Evolutionary conservation across 2,113 vertebrate species (phyloP).

Genomic region (Clupea harengus): DNA sequence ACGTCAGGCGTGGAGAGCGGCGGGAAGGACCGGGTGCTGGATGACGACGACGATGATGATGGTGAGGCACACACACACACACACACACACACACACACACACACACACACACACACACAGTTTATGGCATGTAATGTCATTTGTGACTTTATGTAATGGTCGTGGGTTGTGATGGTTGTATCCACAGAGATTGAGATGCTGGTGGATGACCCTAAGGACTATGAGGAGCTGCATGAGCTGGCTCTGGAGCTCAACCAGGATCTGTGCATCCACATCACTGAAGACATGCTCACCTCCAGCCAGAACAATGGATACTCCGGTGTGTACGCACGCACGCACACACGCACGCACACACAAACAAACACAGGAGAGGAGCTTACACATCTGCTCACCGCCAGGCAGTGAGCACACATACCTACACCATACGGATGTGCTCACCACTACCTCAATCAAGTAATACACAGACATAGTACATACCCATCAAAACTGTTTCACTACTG

Average conservation of each 20-base stretch:
- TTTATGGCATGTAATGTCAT: no score
- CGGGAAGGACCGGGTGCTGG: conserved; percentile 88
- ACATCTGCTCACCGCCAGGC: not conserved
- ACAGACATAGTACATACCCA: no score
- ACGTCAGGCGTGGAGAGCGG: conserved; percentile 93
- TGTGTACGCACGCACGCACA: conserved; percentile 56
- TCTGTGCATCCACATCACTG: conserved; percentile 95
- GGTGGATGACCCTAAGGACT: conserved; percentile 95
- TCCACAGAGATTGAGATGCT: conserved; percentile 94
- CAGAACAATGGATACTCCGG: conserved; percentile 90
- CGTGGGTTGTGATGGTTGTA: not conserved
- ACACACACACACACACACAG: not conserved
- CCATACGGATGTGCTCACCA: no score
- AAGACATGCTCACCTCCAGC: conserved; percentile 91
- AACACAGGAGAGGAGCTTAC: not conserved
- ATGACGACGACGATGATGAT: conserved; percentile 88
- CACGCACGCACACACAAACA: not conserved
- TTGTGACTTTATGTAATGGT: no score
- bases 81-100: not conserved
- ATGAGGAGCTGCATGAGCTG: conserved; percentile 85
- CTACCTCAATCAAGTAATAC: no score
- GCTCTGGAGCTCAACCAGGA: conserved; percentile 85
- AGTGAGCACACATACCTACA: no score
- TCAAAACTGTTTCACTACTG: no score
- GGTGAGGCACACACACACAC: not conserved